Base-by-base conservation (phyloP, 2,888 invertebrate species). In the Ecdyonurus torrentis region DNA sequence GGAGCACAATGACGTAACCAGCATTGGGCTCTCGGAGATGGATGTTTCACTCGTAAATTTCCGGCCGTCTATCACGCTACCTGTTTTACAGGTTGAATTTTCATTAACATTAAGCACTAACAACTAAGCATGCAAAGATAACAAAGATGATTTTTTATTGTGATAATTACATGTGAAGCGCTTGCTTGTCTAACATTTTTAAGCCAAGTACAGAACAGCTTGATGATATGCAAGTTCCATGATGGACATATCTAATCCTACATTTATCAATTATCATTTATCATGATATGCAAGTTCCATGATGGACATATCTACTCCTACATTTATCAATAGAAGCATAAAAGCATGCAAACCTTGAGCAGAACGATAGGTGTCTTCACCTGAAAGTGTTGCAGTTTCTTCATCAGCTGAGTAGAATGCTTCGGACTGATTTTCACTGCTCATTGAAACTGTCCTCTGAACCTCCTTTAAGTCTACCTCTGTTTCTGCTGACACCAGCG, bases 391-490 rank as follows among this genome's bases (percentile, higher is more conserved):
- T 55, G 22, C n/a, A 5, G 61, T 81, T 69, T 93, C 94, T 75
- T 95, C 94, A 71, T 94, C 93, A 0, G 94, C 94, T 0, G 94
- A 94, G 73, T 91, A 94, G 75, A 93, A 95, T 61, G 89, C 87
- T 75, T 94, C 94, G 0, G 91, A 91, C 69, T 89, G 91, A 73
- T 92, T 92, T 74, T 92, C 91, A 65, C 91, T 91, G 1, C 89
- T 89, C 72, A 92, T 84, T 0, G 91, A 92, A 71, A 89, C 85
- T 0, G 92, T 91, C 69, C 92, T 79, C 74, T 90, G 89, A 0
- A 85, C 86, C 74, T 77, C 66, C 22, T 64, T 59, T 7, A 59
- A 23, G 62, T 66, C 65, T 63, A 64, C 64, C 65, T 64, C 64
- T 61, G 52, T 23, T 58, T 63, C 64, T 18, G 60, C 64, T n/a